These are phyloP conservation scores for Gopherus evgoodei DNA, from an alignment of 2,113 vertebrate genomes.

Conservation along the genomic window DNA sequence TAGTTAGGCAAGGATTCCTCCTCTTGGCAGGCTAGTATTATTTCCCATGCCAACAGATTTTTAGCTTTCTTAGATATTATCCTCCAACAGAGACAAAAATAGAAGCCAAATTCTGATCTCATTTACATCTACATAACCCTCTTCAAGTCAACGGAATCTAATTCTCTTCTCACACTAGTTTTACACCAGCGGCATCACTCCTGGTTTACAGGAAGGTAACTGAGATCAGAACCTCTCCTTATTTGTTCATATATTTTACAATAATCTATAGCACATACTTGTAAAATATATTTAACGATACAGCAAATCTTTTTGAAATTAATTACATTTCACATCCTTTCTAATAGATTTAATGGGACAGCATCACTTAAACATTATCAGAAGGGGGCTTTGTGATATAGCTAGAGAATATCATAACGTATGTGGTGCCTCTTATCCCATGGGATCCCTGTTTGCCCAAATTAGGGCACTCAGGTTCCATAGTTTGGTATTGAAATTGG, in stretches of 20 bases:
- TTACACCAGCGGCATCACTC: conserved; percentile 48
- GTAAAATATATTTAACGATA: conserved; percentile 50
- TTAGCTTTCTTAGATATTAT: conserved; percentile 52
- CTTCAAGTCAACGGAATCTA: conserved; percentile 48
- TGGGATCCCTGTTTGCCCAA: not conserved
- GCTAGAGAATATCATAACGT: conserved; percentile 17
- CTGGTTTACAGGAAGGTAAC: conserved; percentile 25
- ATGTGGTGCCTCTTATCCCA: not conserved
- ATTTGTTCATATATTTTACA: conserved; percentile 38
- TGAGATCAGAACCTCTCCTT: conserved; percentile 25
- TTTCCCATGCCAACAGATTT: conserved; percentile 38
- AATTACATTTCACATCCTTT: conserved; percentile 38
- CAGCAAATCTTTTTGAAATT: conserved; percentile 29
- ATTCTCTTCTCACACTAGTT: conserved; percentile 48
- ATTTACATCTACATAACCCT: conserved; percentile 47
- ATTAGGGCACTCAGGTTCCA: not conserved
- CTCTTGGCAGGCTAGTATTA: conserved; percentile 43
- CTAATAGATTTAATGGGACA: conserved; percentile 28
- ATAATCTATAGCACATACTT: conserved; percentile 26
- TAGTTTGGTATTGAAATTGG: not conserved
- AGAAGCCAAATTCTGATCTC: conserved; percentile 52
- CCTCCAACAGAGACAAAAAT: conserved; percentile 45
- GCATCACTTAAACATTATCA: conserved; percentile 18
- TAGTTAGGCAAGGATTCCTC: conserved; percentile 46
- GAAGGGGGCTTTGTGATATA: not conserved